Conservation (phyloP, 1,140 invertebrate genomes). For the Physella acuta region DNA sequence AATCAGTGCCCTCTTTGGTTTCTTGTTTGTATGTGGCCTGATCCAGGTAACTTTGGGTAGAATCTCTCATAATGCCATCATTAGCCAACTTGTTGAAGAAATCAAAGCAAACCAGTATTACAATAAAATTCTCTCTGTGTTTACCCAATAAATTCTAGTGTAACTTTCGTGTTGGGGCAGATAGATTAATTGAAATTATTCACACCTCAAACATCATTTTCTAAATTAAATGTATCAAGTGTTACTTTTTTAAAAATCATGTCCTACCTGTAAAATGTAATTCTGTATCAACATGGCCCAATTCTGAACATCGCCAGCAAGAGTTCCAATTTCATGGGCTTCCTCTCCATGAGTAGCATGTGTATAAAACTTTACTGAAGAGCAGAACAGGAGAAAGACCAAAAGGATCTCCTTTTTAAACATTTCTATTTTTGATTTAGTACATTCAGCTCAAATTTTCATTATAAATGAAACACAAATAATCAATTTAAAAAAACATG, state of each 20-base stretch:
- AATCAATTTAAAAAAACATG: no score
- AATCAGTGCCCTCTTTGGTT: slow-evolving; percentile 55
- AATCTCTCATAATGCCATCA: slow-evolving; percentile 60
- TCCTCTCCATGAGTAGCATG: slow-evolving; percentile 46
- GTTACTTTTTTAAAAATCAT: neutral
- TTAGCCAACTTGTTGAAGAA: slow-evolving; percentile 61
- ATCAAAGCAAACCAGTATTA: no score
- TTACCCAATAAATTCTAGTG: no score
- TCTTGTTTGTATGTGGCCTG: slow-evolving; percentile 59
- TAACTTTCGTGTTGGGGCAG: neutral
- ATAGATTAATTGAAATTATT: neutral
- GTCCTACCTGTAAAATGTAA: slow-evolving; percentile 60
- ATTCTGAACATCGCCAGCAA: slow-evolving; percentile 62
- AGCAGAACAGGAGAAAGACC: neutral
- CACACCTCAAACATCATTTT: slow-evolving; percentile 2
- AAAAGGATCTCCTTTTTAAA: neutral
- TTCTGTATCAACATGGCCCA: slow-evolving; percentile 62
- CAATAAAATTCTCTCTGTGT: no score
- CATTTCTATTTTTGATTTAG: slow-evolving; percentile 13
- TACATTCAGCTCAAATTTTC: no score
- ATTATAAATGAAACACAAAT: no score
- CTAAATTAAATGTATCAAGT: neutral
- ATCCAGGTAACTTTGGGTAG: slow-evolving; percentile 58
- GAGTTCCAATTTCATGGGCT: slow-evolving; percentile 49
- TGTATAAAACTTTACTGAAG: neutral